Evolutionary conservation across 1,140 invertebrate species (phyloP), one percentile per base, ranked within the genome.

Genomic region (Apis florea): DNA sequence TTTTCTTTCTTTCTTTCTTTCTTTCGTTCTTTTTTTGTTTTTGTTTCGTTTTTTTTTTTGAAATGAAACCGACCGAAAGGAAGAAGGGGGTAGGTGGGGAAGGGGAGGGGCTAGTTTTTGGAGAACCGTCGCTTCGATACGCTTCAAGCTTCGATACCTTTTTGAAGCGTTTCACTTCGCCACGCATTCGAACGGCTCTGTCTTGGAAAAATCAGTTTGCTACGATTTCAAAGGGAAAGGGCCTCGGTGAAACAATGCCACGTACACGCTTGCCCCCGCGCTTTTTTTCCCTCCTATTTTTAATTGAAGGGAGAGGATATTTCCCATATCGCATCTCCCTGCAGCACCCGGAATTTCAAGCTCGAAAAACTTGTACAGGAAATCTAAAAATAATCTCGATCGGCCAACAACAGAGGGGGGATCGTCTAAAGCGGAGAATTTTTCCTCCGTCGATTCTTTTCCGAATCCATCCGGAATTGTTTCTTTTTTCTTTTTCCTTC

Each of bases 151-250:
- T 59, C 70, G 70, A 72, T 72, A 59, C 54, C 70, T 24, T 72
- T 72, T 72, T 47, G 53, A 72, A 72, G 12, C 70, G 70, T 58
- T 72, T 59, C 70, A 72, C 54, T 58, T 59, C n/a, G 19, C 24
- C 67, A 53, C 26, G 70, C 26, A 59, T 21, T 40, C 70, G 54
- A 59, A 17, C 67, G 19, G 49, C 49, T 69, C 31, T 58, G 70
- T 72, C 70, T 72, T 72, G 70, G 70, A 72, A 58, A 72, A 72
- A 72, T 56, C 70, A 24, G 54, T 58, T 59, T 47, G 70, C 54
- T n/a, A 47, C 70, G 12, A 47, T 31, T 40, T 72, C 70, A 72
- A 72, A 72, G 70, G 53, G 70, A 31, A 40, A 53, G 17, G 26
- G 15, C 51, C 51, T 56, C n/a, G 26, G 8, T 58, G 70, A 58